Conservation (phyloP, 1,140 invertebrate genomes). For the Drosophila truncata region DNA sequence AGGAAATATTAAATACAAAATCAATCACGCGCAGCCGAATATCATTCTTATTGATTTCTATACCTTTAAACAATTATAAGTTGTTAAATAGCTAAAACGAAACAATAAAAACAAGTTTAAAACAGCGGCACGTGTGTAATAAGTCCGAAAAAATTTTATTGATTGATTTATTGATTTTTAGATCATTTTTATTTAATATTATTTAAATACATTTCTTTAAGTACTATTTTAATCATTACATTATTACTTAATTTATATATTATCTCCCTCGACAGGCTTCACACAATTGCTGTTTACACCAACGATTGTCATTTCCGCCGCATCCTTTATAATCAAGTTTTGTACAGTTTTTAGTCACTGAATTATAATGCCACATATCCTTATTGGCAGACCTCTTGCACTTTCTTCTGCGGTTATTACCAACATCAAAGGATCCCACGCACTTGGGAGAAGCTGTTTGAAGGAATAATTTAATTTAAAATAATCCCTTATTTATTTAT, state of each 20-base stretch:
- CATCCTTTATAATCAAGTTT: slow-evolving; percentile 31
- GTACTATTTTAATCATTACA: neutral
- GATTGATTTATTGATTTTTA: neutral
- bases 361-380: slow-evolving; percentile 33
- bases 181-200: neutral
- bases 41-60: neutral
- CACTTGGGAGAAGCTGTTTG: slow-evolving; percentile 12
- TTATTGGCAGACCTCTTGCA: slow-evolving; percentile 18
- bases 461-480: neutral
- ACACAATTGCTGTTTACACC: slow-evolving; percentile 28
- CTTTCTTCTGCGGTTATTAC: slow-evolving; percentile 16
- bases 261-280: slow-evolving; percentile 1
- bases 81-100: neutral
- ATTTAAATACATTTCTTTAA: neutral
- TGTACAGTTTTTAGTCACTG: slow-evolving; percentile 11
- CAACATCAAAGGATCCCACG: neutral
- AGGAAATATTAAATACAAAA: neutral
- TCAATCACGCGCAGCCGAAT: neutral
- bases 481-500: neutral
- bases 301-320: slow-evolving; percentile 50
- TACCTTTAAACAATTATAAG: neutral
- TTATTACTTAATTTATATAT: neutral
- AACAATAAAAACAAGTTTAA: neutral
- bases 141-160: neutral
- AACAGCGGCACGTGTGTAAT: too few species aligned